Conservation (phyloP, 1,140 invertebrate species). For the Agraylea sexmaculata region DNA sequence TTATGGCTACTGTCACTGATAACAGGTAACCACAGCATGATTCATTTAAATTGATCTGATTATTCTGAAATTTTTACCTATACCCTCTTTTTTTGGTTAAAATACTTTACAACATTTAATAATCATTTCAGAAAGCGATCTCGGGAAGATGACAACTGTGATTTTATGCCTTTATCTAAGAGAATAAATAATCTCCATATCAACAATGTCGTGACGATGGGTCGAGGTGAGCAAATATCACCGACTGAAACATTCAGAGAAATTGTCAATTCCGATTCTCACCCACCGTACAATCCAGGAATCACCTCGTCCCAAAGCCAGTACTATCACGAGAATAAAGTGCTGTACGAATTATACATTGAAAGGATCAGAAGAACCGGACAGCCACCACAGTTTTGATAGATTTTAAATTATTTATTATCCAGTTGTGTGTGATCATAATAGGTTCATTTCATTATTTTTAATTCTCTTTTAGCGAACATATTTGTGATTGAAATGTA, state of each 20-base stretch:
- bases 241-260: conserved; percentile 12
- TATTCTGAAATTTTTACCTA: too few relatives aligned
- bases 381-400: conserved; percentile 35
- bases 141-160: conserved; percentile 55
- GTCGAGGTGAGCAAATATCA: conserved; percentile 14
- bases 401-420: too few relatives aligned
- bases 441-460: too few relatives aligned
- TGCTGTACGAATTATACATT: conserved; percentile 40
- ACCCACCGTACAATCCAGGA: conserved; percentile 37
- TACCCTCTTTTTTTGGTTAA: conserved; percentile 7
- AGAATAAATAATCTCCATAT: conserved; percentile 69
- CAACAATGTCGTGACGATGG: conserved; percentile 33
- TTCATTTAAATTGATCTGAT: too few relatives aligned
- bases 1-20: conserved; percentile 15
- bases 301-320: conserved; percentile 32
- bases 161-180: conserved; percentile 66
- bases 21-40: conserved; percentile 12
- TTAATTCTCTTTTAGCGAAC: too few relatives aligned
- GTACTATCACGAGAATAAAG: conserved; percentile 39
- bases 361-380: conserved; percentile 39
- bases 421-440: too few relatives aligned
- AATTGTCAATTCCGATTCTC: conserved; percentile 25
- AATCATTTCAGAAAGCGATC: conserved; percentile 47
- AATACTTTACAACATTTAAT: background rate
- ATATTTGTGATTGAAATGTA: too few relatives aligned